Percentiles rank a stretch among this genome's conserved stretches.
phyloP scores from a whole-genome alignment of 2,888 invertebrate genomes.

The Blera fallax region DNA sequence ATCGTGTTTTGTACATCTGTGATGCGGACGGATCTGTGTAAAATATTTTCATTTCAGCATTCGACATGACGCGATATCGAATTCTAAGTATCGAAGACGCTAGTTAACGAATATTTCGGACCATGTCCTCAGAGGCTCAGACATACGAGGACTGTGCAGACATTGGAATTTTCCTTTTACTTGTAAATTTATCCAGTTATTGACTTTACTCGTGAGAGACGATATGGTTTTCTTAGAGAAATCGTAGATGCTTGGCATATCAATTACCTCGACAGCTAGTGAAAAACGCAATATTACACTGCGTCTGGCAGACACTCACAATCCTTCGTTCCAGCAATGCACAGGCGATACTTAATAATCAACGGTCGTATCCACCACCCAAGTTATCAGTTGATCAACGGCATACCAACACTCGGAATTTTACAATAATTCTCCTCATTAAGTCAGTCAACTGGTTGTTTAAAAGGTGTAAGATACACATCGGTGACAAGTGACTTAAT shows the following conservation, averaged over 20 bases:
- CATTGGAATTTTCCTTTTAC: constrained; percentile 18
- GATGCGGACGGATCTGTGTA: too few relatives aligned
- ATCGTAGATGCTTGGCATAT: constrained; percentile 53
- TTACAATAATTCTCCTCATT: constrained; percentile 71
- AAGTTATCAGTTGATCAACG: constrained; percentile 60
- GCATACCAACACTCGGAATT: constrained; percentile 62
- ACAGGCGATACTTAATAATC: constrained; percentile 49
- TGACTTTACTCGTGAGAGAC: constrained; percentile 18
- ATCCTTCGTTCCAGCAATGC: constrained; percentile 40
- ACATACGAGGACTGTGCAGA: background rate
- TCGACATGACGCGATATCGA: too few relatives aligned
- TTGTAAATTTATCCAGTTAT: background rate
- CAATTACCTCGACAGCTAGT: constrained; percentile 41
- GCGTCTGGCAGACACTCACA: background rate
- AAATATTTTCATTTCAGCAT: too few relatives aligned
- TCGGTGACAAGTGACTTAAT: constrained; percentile 71
- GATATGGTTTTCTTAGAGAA: constrained; percentile 53
- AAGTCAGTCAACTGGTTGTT: constrained; percentile 68
- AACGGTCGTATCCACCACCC: constrained; percentile 63
- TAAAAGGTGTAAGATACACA: constrained; percentile 69
- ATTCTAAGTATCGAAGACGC: too few relatives aligned
- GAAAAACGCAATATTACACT: constrained; percentile 14
- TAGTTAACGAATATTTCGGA: background rate
- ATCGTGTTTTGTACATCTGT: too few relatives aligned
- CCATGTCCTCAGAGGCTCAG: background rate